Evolutionary conservation across 2,797 vertebrate genomes (phyloP).

Genomic region (Pangasius djambal): DNA sequence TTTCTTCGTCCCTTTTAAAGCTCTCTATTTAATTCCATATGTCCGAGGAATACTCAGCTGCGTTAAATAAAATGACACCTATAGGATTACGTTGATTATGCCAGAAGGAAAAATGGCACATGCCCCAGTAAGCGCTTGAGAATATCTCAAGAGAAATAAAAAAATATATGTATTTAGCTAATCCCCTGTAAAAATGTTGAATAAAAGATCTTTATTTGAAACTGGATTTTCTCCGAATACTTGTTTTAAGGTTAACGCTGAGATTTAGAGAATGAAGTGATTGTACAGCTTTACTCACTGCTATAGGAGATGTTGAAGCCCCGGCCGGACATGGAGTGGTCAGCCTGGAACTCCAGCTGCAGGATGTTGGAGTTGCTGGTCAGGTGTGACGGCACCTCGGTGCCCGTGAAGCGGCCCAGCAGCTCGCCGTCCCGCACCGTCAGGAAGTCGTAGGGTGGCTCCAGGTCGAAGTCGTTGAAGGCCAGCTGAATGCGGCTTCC

Average conservation of each 20-base stretch:
- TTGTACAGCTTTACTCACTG: slow-evolving; percentile 78
- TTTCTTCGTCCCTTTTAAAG: background rate
- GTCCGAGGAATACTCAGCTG: background rate
- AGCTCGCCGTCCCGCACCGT: slow-evolving; percentile 95
- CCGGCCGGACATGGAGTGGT: slow-evolving; percentile 97
- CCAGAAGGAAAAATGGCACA: background rate
- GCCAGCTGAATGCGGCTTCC: slow-evolving; percentile 95
- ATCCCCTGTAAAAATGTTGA: slow-evolving; percentile 1
- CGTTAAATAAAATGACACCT: background rate
- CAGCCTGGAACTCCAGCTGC: slow-evolving; percentile 96
- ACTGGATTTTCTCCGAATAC: background rate
- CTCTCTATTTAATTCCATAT: background rate
- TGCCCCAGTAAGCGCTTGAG: background rate
- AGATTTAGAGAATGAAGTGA: background rate
- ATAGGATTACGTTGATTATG: slow-evolving; percentile 1
- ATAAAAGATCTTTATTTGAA: background rate
- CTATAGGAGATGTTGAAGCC: slow-evolving; percentile 99
- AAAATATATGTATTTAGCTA: background rate
- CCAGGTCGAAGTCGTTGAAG: slow-evolving; percentile 98
- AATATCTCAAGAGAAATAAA: background rate
- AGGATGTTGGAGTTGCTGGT: slow-evolving; percentile 93
- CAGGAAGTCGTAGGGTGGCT: slow-evolving; percentile 97
- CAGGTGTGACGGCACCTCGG: slow-evolving; percentile 95
- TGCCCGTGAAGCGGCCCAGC: slow-evolving; percentile 93
- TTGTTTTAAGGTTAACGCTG: background rate